These are phyloP conservation scores for Cryptophagus acutangulus DNA, from an alignment of 2,888 invertebrate genomes.

Conservation along the genomic window DNA sequence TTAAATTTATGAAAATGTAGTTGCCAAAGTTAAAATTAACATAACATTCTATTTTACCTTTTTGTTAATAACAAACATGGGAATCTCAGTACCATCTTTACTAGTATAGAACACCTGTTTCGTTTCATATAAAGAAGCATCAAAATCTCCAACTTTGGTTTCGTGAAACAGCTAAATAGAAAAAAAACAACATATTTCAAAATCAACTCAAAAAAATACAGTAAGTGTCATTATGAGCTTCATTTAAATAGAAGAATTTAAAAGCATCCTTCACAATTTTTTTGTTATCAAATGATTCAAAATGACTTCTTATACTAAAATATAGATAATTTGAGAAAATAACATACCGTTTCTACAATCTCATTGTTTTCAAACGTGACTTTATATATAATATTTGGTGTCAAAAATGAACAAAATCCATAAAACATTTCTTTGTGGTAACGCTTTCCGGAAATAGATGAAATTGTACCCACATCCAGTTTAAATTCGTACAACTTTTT, in stretches of 20 bases:
- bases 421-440: conserved; percentile 87
- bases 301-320: too few species aligned
- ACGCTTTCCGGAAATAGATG: conserved; percentile 79
- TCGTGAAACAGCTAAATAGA: conserved; percentile 67
- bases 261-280: conserved; percentile 12
- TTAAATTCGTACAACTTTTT: conserved; percentile 67
- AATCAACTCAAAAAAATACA: not conserved
- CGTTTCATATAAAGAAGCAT: conserved; percentile 72
- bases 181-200: conserved; percentile 16
- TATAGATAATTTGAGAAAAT: too few species aligned
- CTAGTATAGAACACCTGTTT: conserved; percentile 89
- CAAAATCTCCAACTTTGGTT: conserved; percentile 79
- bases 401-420: conserved; percentile 89
- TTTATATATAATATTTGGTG: conserved; percentile 81
- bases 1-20: conserved; percentile 7
- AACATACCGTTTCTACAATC: conserved; percentile 60
- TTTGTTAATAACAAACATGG: conserved; percentile 89
- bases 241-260: not conserved
- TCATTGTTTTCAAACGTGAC: conserved; percentile 64
- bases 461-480: conserved; percentile 81
- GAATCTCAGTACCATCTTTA: conserved; percentile 89
- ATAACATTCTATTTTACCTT: conserved; percentile 51
- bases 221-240: too few species aligned
- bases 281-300: too few species aligned
- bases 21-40: conserved; percentile 6